Percentiles rank a stretch among this genome's conserved stretches.
These are phyloP conservation scores for Pangasius mekongensis DNA, from an alignment of 2,797 vertebrate genomes.

Conservation along the genomic window DNA sequence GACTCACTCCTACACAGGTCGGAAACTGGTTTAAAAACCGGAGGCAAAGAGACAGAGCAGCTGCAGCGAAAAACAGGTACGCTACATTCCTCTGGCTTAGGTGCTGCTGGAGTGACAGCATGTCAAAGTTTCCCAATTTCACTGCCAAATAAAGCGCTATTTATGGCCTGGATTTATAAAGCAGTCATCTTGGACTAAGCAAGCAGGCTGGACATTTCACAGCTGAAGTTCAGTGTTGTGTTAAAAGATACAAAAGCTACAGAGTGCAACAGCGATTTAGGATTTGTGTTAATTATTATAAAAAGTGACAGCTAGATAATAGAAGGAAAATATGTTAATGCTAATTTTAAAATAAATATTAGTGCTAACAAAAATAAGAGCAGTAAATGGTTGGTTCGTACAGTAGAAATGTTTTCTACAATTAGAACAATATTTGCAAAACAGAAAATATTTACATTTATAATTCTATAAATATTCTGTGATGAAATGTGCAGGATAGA, in stretches of 20 bases:
- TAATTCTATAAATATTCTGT: neutral
- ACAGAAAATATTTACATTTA: neutral
- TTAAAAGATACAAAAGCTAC: neutral
- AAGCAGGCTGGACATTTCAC: neutral
- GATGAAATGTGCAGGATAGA: neutral
- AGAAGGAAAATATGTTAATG: neutral
- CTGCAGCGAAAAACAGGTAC: slow-evolving; percentile 98
- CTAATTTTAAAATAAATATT: too few relatives aligned
- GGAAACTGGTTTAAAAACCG: slow-evolving; percentile 99
- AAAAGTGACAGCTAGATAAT: neutral
- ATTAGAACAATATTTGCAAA: neutral
- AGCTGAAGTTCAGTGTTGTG: neutral
- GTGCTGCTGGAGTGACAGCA: neutral
- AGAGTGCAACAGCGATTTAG: neutral
- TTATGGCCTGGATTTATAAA: neutral
- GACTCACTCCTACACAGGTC: slow-evolving; percentile 99
- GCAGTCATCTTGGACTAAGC: neutral
- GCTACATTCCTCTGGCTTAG: slow-evolving; percentile 57
- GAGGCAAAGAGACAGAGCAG: slow-evolving; percentile 97
- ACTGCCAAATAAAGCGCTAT: neutral
- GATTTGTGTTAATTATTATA: neutral
- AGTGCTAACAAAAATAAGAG: neutral
- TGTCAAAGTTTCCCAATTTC: neutral
- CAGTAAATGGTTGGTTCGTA: neutral
- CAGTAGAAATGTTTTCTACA: too few relatives aligned